A percentile compares a stretch with the other conserved stretches of the same genome.
These are phyloP conservation scores for Drosophila serrata DNA, from an alignment of 1,140 invertebrate genomes.

Conservation along the genomic window DNA sequence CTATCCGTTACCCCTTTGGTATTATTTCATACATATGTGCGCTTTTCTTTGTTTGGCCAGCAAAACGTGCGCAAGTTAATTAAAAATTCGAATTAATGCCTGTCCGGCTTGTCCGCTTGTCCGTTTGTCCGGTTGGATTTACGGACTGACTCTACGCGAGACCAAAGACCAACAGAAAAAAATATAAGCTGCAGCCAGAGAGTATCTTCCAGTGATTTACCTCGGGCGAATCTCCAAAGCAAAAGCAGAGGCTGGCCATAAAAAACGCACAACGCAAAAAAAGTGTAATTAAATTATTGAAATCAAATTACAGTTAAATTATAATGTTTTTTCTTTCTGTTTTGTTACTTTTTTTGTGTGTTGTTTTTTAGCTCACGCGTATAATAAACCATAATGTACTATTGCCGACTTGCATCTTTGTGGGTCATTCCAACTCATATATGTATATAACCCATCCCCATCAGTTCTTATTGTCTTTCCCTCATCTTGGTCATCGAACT, in stretches of 20 bases:
- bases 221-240: background rate
- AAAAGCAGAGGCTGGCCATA: constrained; percentile 17
- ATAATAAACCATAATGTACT: constrained; percentile 24
- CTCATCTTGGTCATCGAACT: constrained; percentile 45
- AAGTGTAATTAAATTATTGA: constrained; percentile 82
- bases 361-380: constrained; percentile 3
- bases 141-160: constrained; percentile 14
- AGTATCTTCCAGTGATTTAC: constrained; percentile 53
- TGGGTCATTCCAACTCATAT: constrained; percentile 26
- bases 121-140: constrained; percentile 23
- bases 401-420: constrained; percentile 38
- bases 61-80: constrained; percentile 54
- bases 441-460: background rate
- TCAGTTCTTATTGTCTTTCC: constrained; percentile 29
- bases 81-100: constrained; percentile 79
- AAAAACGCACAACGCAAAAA: constrained; percentile 35
- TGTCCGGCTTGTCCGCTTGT: background rate
- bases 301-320: constrained; percentile 83
- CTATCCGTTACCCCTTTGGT: constrained; percentile 1
- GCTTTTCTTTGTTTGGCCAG: constrained; percentile 40
- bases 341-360: no score
- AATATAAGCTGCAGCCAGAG: constrained; percentile 23
- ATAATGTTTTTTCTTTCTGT: constrained; percentile 31
- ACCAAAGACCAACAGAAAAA: constrained; percentile 2
- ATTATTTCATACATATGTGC: constrained; percentile 34